A percentile compares a stretch with the other conserved stretches of the same genome.
These are phyloP conservation scores for Python bivittatus DNA, from an alignment of 2,113 vertebrate species.

Conservation along the genomic window DNA sequence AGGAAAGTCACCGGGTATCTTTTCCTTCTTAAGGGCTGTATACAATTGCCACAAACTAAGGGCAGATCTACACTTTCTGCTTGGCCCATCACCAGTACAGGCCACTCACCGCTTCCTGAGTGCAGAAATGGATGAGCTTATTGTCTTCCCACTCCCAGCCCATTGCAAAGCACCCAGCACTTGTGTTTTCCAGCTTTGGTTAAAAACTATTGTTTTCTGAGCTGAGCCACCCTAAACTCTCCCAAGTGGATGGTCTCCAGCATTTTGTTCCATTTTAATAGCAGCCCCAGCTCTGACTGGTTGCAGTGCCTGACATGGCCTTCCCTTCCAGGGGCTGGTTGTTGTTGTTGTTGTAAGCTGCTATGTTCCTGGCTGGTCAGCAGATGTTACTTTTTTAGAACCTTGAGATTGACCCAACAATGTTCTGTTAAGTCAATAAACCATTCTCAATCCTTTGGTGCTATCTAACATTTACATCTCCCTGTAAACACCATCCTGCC, in stretches of 20 bases:
- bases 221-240: background rate
- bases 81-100: background rate
- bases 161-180: background rate
- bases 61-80: background rate
- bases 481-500: background rate
- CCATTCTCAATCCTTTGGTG: background rate
- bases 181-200: background rate
- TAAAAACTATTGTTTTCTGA: background rate
- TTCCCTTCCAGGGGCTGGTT: background rate
- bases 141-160: background rate
- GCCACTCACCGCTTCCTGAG: background rate
- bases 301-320: background rate
- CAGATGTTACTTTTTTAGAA: background rate
- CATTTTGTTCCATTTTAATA: background rate
- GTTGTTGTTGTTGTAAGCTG: background rate
- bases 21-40: background rate
- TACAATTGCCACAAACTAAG: background rate
- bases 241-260: background rate
- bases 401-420: background rate
- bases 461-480: background rate
- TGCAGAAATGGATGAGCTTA: background rate
- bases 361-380: background rate
- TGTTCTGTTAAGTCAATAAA: background rate
- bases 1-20: conserved; percentile 28
- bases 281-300: background rate